Evolutionary conservation across 2,888 invertebrate genomes (phyloP), one percentile per base, ranked within the genome.

Genomic region (Atherix ibis): DNA sequence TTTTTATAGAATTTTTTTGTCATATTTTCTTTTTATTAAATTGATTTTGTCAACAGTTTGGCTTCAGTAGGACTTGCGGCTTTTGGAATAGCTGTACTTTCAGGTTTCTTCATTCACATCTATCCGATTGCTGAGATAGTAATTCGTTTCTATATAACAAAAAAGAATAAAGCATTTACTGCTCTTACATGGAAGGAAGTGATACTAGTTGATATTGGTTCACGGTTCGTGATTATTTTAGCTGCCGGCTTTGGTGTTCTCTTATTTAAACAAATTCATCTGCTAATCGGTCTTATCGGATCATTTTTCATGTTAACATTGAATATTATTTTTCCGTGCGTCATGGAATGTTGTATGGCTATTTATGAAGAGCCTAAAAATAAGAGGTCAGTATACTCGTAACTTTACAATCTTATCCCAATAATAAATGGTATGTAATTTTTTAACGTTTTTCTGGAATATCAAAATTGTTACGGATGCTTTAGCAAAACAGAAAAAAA

Each of bases 271-370:
- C 2, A 28, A 28, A 28, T 28, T 2, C 12, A 28, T 28, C 10
- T 28, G 2, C 2, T 28, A 28, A 8, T 28, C 10, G 14, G 28
- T 6, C 16, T 28, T 16, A 28, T 28, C 15, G 28, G 28, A 8
- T 28, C 28, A 2, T 10, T 15, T 4, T 28, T 13, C 16, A 28
- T 28, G 28, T 28, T 13, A 10, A 28, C 14, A 10, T 13, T 28
- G 10, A 28, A 28, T 13, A 28, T 28, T n/a, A 28, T 28, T 10
- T 28, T 28, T 28, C 28, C 28, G 5, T 28, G 28, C 15, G 15
- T 28, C 12, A 5, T 28, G 28, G 28, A 28, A 15, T 28, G 6
- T 14, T 14, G 13, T 2, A 28, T 28, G 28, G 28, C 28, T 10
- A n/a, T 4, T 6, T 14, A 6, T 28, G 14, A 28, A 16, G 28